Evolutionary conservation across 2,113 vertebrate species (phyloP).

Genomic region (Morphnarchus princeps): DNA sequence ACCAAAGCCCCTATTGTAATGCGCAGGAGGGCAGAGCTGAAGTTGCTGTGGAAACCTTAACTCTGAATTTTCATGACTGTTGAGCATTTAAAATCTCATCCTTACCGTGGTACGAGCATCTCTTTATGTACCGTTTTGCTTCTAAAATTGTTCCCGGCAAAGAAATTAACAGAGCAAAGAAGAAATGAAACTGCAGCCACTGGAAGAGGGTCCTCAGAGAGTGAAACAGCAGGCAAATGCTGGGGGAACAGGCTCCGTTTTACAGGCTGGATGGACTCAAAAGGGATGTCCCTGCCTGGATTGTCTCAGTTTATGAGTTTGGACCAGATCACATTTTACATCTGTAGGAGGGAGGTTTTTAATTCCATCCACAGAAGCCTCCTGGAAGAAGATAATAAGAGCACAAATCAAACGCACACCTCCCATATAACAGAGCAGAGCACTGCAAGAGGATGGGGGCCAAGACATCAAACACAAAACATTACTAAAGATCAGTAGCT

Average conservation of each 20-base stretch:
- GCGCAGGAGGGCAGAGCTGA: background rate
- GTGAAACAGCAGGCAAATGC: background rate
- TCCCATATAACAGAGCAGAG: background rate
- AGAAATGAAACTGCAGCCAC: background rate
- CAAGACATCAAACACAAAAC: slow-evolving; percentile 11
- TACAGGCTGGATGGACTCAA: background rate
- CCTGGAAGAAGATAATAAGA: slow-evolving; percentile 22
- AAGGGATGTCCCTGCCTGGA: background rate
- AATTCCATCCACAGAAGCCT: background rate
- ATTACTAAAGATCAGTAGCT: background rate
- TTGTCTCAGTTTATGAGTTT: background rate
- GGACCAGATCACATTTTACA: background rate
- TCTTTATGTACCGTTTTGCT: background rate
- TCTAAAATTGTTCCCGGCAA: background rate
- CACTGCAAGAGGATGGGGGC: background rate
- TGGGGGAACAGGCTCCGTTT: background rate
- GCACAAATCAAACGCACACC: slow-evolving; percentile 33
- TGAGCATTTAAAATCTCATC: background rate
- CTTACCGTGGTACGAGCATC: background rate
- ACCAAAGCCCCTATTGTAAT: slow-evolving; percentile 1
- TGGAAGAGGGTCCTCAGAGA: background rate
- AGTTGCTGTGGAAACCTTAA: slow-evolving; percentile 52
- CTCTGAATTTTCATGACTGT: background rate
- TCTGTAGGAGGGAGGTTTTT: background rate
- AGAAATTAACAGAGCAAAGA: background rate